Base-by-base conservation (phyloP, 2,113 vertebrate species). In the Pogonocichla stellata region DNA sequence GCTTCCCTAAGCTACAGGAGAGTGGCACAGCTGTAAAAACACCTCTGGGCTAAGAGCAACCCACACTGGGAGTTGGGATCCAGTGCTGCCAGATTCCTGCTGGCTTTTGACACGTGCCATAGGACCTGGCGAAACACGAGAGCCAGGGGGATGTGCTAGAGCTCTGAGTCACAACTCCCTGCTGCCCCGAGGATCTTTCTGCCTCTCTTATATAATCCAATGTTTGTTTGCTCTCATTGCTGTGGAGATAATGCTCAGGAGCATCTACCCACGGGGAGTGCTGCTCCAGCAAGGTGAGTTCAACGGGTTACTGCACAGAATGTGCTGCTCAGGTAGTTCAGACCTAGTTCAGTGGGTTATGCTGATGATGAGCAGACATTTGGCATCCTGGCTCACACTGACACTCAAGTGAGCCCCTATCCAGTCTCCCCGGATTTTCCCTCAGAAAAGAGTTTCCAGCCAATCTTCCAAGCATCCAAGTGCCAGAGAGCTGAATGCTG, bases 191-290 rank as follows among this genome's bases (percentile, higher is more conserved):
- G 95, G 93, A 90, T 40, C 80, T 88, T 95, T 79, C 40, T 88
- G 80, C 90, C 57, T 83, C 86, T 80, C 94, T 97, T 96, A 90
- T 92, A 94, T 92, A 97, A 97, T 94, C 53, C 71, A 80, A 0
- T 88, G 77, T 95, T 96, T 97, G 95, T 95, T 96, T 97, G 74
- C 77, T 88, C 53, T 42, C 61, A 92, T 91, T 90, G 88, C 93
- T 94, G 66, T 95, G 96, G 96, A 94, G 90, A 97, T 74, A 71
- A 80, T 18, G 34, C 65, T 60, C 7, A 60, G 77, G 71, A 90
- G 71, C 51, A 88, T 29, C 82, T 71, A 48, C 72, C 72, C 92
- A 92, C 26, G 22, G 91, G 78, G 73, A 91, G 88, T 33, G 64
- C 94, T 92, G 88, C 47, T 89, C 75, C 92, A 79, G 61, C 80